A percentile compares a stretch with the other conserved stretches of the same genome.
These are phyloP conservation scores for Diplosoma virens DNA, from an alignment of 23 tunicate genomes.

Conservation along the genomic window DNA sequence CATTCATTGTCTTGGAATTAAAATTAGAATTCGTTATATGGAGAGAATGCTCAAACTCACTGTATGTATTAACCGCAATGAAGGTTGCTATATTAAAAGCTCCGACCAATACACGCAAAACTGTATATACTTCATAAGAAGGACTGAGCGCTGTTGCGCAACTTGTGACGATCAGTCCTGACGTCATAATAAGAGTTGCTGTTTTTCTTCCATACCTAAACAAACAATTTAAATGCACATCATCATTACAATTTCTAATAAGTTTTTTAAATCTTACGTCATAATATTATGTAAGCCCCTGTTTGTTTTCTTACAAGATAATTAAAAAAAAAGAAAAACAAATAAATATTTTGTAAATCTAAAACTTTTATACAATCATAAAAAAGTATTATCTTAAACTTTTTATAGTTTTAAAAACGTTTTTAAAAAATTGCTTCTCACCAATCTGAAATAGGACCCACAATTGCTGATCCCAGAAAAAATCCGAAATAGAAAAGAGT, in stretches of 20 bases:
- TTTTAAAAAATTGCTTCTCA: too few species aligned
- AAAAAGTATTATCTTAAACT: neutral
- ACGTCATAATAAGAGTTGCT: conserved; percentile 17
- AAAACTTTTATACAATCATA: too few species aligned
- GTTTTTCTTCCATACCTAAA: conserved; percentile 74
- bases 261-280: too few species aligned
- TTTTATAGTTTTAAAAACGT: neutral
- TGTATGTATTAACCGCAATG: conserved; percentile 46
- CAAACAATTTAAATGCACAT: neutral
- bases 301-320: too few species aligned
- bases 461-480: conserved; percentile 51
- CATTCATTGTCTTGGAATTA: too few species aligned
- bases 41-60: too few species aligned
- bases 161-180: conserved; percentile 11
- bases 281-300: too few species aligned
- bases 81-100: conserved; percentile 26
- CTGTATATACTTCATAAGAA: conserved; percentile 42
- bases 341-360: too few species aligned
- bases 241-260: too few species aligned
- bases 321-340: too few species aligned
- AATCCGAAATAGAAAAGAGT: conserved; percentile 58
- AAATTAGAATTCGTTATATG: too few species aligned
- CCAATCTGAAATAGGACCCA: conserved; percentile 82
- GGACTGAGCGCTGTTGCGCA: conserved; percentile 35
- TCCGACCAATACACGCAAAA: conserved; percentile 54